Evolutionary conservation across 2,113 vertebrate genomes (phyloP).

Genomic region (Tringa solitaria): DNA sequence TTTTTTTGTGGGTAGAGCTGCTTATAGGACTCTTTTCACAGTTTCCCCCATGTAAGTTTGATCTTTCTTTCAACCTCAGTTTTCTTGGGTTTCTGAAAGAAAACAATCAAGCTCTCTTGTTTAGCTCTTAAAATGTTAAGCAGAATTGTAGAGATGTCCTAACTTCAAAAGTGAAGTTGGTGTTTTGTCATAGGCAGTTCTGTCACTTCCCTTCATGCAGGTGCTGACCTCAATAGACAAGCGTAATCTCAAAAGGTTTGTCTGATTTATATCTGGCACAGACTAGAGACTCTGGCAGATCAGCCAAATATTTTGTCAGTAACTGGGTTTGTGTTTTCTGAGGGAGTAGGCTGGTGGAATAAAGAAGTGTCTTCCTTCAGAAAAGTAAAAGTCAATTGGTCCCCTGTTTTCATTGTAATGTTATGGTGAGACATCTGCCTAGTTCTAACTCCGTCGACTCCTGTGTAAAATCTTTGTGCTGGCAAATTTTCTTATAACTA

Average conservation of each 20-base stretch:
- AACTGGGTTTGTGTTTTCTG: not conserved
- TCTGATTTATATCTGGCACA: not conserved
- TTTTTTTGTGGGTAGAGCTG: not conserved
- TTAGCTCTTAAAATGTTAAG: not conserved
- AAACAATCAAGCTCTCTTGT: not conserved
- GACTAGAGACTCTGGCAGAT: not conserved
- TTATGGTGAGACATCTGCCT: not conserved
- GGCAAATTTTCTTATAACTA: not conserved
- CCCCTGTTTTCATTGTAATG: not conserved
- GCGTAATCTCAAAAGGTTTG: not conserved
- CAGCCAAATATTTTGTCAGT: not conserved
- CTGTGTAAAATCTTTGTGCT: not conserved
- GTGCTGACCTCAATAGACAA: not conserved
- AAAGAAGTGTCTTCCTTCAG: not conserved
- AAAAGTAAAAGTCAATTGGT: accelerated
- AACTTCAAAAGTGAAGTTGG: not conserved
- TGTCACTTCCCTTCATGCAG: not conserved
- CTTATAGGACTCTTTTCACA: not conserved
- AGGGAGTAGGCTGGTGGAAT: not conserved
- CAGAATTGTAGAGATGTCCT: not conserved
- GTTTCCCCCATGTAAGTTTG: not conserved
- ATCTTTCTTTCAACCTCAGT: not conserved
- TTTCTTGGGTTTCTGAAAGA: not conserved
- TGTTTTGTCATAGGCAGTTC: not conserved
- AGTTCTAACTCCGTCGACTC: not conserved